A percentile compares a stretch with the other conserved stretches of the same genome.
Evolutionary conservation across 2,888 invertebrate species (phyloP).

Genomic region (Himalopsyche kuldschensis): DNA sequence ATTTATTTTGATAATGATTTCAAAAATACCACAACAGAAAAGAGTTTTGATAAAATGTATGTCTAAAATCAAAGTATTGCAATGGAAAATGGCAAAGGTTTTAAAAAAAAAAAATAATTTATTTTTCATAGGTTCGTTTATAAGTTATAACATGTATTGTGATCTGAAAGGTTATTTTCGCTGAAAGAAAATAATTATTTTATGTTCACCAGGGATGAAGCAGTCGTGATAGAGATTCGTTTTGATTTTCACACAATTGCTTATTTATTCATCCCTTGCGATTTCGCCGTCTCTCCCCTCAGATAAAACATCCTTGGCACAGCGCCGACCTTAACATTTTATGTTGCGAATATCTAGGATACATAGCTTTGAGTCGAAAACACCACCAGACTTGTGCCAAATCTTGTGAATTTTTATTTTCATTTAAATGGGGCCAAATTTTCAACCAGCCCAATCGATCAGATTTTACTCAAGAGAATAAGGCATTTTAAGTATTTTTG

Average conservation of each 20-base stretch:
- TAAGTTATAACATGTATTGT: not conserved
- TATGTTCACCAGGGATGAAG: not conserved
- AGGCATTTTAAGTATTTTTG: not conserved
- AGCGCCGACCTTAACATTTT: not conserved
- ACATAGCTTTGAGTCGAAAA: not conserved
- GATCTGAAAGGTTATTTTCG: not conserved
- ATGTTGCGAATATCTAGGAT: not conserved
- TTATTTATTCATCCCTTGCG: constrained; percentile 6
- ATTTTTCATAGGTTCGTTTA: not conserved
- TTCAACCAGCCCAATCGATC: not conserved
- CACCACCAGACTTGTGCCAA: not conserved
- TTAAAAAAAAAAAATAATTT: too few species aligned
- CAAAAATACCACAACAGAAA: too few species aligned
- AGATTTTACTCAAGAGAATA: not conserved
- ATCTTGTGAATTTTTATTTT: not conserved
- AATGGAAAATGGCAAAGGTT: too few species aligned
- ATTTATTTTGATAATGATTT: too few species aligned
- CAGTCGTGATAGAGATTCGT: constrained; percentile 2
- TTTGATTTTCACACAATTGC: constrained; percentile 1
- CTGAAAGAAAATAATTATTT: not conserved
- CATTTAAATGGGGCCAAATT: not conserved
- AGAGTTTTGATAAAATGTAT: too few species aligned
- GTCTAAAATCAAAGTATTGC: too few species aligned
- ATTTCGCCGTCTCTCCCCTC: not conserved
- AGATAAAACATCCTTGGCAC: not conserved